A percentile compares a stretch with the other conserved stretches of the same genome.
Conservation (phyloP, 2,888 invertebrate species). For the Acrobasis consociella region DNA sequence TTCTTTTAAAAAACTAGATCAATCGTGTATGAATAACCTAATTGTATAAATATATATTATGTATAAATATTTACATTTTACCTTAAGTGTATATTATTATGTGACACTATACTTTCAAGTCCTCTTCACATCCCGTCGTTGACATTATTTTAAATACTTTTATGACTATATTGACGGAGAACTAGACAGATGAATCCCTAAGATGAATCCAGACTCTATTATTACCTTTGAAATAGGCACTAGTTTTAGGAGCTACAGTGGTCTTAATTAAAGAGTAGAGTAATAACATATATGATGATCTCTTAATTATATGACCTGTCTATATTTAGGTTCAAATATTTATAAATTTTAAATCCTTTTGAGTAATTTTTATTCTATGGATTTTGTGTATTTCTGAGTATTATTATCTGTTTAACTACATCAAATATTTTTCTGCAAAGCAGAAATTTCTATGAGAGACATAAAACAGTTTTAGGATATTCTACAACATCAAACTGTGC, state of each 20-base stretch:
- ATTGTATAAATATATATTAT: constrained; percentile 49
- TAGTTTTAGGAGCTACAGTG: constrained; percentile 38
- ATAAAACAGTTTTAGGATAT: background rate
- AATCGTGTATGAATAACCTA: constrained; percentile 44
- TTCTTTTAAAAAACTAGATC: constrained; percentile 43
- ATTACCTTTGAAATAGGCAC: constrained; percentile 40
- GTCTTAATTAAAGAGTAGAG: constrained; percentile 3
- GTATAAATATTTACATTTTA: constrained; percentile 53
- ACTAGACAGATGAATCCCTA: constrained; percentile 25
- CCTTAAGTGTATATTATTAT: constrained; percentile 35
- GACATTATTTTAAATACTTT: constrained; percentile 28
- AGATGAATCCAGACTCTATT: constrained; percentile 30
- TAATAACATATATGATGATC: constrained; percentile 13
- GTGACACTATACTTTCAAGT: constrained; percentile 37
- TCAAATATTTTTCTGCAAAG: background rate
- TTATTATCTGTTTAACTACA: background rate
- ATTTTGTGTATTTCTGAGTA: constrained; percentile 11
- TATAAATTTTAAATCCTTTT: constrained; percentile 9
- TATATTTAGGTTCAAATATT: constrained; percentile 6
- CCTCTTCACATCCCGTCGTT: constrained; percentile 36
- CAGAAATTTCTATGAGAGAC: background rate
- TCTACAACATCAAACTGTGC: constrained; percentile 10
- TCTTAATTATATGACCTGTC: constrained; percentile 15
- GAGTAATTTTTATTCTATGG: constrained; percentile 12
- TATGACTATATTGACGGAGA: constrained; percentile 28